phyloP scores from a whole-genome alignment of 1,140 invertebrate genomes.

The Sitobion miscanthi region DNA sequence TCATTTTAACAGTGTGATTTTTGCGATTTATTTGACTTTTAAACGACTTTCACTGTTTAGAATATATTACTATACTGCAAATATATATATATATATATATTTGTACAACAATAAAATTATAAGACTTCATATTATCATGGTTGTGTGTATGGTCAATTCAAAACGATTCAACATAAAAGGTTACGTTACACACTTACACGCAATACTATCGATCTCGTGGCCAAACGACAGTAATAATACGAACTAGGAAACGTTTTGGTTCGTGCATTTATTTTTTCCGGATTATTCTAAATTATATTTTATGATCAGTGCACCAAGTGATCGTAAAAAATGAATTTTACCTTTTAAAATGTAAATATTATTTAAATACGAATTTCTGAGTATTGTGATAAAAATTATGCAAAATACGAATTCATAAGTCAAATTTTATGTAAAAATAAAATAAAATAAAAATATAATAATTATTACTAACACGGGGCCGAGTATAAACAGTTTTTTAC shows the following conservation, averaged over 20 bases:
- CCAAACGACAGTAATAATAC: not conserved
- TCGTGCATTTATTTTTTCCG: not conserved
- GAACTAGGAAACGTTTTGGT: not conserved
- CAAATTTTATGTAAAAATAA: not conserved
- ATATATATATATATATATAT: not conserved
- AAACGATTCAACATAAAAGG: not conserved
- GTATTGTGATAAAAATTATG: constrained; percentile 12
- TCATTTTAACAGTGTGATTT: not conserved
- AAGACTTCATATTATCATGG: not conserved
- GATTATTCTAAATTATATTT: not conserved
- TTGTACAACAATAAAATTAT: not conserved
- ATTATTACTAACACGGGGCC: not conserved
- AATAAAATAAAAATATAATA: not conserved
- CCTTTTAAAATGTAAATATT: constrained; percentile 36
- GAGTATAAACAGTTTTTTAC: not conserved
- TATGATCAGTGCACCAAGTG: not conserved
- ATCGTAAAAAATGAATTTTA: not conserved
- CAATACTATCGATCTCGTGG: not conserved
- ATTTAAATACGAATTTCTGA: not conserved
- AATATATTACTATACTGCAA: not conserved
- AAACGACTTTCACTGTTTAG: not conserved
- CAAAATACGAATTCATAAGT: not conserved
- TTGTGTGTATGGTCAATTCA: not conserved
- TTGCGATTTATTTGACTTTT: not conserved
- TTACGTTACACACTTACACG: not conserved